phyloP scores from a whole-genome alignment of 2,888 invertebrate genomes.

The Microctonus aethiopoides region DNA sequence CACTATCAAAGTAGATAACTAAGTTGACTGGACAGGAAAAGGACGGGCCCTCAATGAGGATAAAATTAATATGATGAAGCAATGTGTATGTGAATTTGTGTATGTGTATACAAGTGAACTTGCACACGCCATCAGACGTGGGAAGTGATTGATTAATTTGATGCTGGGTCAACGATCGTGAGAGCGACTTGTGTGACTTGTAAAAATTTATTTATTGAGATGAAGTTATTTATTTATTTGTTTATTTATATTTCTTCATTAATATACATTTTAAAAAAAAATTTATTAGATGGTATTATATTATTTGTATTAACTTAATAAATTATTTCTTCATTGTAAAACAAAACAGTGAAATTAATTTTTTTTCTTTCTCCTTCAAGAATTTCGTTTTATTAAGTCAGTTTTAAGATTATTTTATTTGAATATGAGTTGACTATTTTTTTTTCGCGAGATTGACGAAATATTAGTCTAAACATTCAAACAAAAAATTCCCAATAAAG shows the following conservation, averaged over 20 bases:
- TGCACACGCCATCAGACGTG: slow-evolving; percentile 36
- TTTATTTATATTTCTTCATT: not conserved
- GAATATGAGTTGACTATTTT: too few relatives aligned
- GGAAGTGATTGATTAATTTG: slow-evolving; percentile 22
- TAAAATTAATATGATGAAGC: slow-evolving; percentile 1
- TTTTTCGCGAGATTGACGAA: too few relatives aligned
- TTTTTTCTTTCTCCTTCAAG: too few relatives aligned
- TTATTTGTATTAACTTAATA: too few relatives aligned
- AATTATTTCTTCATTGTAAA: too few relatives aligned
- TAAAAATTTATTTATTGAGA: not conserved
- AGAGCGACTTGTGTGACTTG: not conserved
- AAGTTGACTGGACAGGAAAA: slow-evolving; percentile 34
- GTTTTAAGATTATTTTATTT: too few relatives aligned
- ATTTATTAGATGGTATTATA: too few relatives aligned
- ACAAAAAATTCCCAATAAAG: too few relatives aligned
- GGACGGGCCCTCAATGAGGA: slow-evolving; percentile 36
- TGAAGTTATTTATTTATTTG: not conserved
- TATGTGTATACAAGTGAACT: slow-evolving; percentile 25
- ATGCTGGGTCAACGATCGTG: slow-evolving; percentile 16
- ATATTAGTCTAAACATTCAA: too few relatives aligned
- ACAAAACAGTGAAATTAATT: too few relatives aligned
- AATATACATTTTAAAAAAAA: too few relatives aligned
- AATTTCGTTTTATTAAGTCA: too few relatives aligned
- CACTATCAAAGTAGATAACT: slow-evolving; percentile 5
- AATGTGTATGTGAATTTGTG: slow-evolving; percentile 1